These are phyloP conservation scores for Paratrypauchen microcephalus DNA, from an alignment of 2,797 vertebrate genomes.

Conservation along the genomic window DNA sequence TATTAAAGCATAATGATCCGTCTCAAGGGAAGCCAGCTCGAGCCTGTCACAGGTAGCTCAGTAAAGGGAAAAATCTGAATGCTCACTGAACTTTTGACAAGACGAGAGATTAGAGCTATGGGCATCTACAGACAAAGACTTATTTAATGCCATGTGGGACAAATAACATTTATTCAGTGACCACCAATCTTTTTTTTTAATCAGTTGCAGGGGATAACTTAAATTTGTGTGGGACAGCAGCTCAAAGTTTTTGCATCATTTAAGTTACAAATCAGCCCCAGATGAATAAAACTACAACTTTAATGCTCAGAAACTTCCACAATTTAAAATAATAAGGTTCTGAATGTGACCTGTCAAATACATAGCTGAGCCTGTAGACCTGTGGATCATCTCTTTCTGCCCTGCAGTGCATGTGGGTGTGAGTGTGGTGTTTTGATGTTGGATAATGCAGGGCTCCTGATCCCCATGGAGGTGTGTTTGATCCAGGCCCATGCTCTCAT, in stretches of 20 bases:
- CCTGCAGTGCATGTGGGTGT: slow-evolving; percentile 29
- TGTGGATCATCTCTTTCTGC: slow-evolving; percentile 22
- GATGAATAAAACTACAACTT: slow-evolving; percentile 11
- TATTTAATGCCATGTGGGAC: background rate
- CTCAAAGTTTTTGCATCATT: background rate
- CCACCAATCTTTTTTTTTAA: background rate
- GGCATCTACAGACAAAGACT: background rate
- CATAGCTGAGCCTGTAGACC: slow-evolving; percentile 43
- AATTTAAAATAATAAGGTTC: slow-evolving; percentile 19
- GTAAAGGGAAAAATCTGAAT: slow-evolving; percentile 31
- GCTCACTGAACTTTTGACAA: slow-evolving; percentile 19
- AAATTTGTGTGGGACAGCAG: background rate
- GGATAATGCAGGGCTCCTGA: slow-evolving; percentile 63
- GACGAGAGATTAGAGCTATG: slow-evolving; percentile 5
- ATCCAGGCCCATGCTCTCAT: slow-evolving; percentile 66
- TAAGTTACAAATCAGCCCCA: background rate
- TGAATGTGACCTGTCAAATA: slow-evolving; percentile 33
- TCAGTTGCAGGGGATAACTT: background rate
- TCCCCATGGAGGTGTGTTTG: slow-evolving; percentile 71
- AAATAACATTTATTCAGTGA: background rate
- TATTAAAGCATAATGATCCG: slow-evolving; percentile 57
- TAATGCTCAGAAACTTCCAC: background rate
- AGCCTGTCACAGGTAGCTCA: slow-evolving; percentile 34
- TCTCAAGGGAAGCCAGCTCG: slow-evolving; percentile 59
- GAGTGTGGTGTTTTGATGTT: slow-evolving; percentile 67